Conservation (phyloP, 2,113 vertebrate genomes). For the Columba livia region DNA sequence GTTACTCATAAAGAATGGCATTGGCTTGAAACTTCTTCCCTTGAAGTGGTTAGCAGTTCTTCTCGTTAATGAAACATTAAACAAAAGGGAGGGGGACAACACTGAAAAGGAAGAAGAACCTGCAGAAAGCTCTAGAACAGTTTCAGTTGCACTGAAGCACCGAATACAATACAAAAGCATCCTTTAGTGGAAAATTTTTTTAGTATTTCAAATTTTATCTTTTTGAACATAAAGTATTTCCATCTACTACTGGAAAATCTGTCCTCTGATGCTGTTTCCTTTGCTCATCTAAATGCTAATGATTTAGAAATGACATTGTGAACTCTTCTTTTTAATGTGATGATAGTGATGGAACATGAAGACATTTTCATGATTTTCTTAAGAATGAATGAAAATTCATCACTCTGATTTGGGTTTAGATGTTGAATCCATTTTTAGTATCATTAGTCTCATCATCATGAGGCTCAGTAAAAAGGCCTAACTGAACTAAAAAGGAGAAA, state of each 20-base stretch:
- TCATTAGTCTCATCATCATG: not conserved
- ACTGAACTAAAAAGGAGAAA: not conserved
- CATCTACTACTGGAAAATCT: not conserved
- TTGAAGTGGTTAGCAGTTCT: not conserved
- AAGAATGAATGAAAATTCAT: not conserved
- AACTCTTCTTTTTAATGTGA: not conserved
- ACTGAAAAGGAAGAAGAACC: not conserved
- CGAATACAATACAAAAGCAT: not conserved
- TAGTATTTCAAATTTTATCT: not conserved
- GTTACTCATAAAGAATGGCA: not conserved
- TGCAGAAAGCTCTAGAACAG: not conserved
- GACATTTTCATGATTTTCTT: not conserved
- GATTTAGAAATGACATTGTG: not conserved
- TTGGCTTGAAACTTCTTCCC: not conserved
- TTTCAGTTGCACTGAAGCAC: not conserved
- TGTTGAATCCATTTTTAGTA: not conserved
- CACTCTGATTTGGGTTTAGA: not conserved
- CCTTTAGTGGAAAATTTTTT: not conserved
- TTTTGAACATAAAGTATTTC: not conserved
- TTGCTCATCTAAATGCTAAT: slow-evolving; percentile 34
- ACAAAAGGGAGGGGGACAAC: not conserved
- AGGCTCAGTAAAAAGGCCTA: not conserved
- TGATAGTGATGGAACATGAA: not conserved
- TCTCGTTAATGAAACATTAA: not conserved
- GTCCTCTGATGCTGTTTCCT: not conserved